phyloP scores from a whole-genome alignment of 2,113 vertebrate species.

The Ondatra zibethicus region DNA sequence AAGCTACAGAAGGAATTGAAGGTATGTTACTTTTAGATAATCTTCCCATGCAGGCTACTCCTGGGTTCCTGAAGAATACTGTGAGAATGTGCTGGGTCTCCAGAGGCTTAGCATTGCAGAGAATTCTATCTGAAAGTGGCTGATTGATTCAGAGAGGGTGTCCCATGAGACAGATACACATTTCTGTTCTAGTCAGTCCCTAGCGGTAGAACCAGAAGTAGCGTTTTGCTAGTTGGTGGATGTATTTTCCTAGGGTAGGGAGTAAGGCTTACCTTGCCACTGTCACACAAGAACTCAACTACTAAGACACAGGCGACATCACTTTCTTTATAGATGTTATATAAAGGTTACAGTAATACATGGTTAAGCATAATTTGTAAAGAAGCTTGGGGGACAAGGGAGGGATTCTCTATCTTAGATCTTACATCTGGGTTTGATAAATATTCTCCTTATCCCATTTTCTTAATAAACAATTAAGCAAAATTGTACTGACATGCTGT shows the following conservation, averaged over 20 bases:
- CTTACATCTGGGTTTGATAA: background rate
- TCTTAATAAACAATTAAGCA: background rate
- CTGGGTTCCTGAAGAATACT: background rate
- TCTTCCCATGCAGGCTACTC: background rate
- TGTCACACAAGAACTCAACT: background rate
- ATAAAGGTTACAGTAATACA: background rate
- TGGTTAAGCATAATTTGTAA: too few species aligned
- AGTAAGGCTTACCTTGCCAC: background rate
- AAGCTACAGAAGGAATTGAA: background rate
- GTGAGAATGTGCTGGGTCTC: too few species aligned
- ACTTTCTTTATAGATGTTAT: background rate
- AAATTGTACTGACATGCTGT: background rate
- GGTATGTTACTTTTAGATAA: background rate
- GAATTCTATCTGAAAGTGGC: background rate
- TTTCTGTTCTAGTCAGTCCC: background rate
- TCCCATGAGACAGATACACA: background rate
- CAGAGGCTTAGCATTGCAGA: too few species aligned
- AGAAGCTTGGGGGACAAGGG: background rate
- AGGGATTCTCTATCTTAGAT: background rate
- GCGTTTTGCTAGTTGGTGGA: background rate
- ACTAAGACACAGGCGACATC: background rate
- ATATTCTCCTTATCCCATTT: background rate
- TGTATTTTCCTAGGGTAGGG: background rate
- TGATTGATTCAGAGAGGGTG: background rate
- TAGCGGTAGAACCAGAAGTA: background rate